Conservation (phyloP, 2,113 vertebrate species). For the Nanorana parkeri region DNA sequence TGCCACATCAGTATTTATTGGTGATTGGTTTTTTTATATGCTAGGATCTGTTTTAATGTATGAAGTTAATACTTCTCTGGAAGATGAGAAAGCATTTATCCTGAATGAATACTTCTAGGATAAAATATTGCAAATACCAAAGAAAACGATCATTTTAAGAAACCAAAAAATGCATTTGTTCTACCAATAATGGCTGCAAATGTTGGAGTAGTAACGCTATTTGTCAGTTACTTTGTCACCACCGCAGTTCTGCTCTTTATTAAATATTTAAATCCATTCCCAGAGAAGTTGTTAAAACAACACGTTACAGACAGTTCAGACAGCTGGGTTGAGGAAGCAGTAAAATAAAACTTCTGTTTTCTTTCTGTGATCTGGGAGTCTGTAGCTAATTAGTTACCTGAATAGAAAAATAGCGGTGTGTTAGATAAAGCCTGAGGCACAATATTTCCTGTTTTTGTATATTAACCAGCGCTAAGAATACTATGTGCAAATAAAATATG, state of each 20-base stretch:
- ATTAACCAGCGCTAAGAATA: no score
- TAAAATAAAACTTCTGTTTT: constrained; percentile 7
- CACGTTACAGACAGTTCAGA: background rate
- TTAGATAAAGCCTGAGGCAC: background rate
- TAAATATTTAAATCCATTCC: background rate
- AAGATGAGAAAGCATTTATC: background rate
- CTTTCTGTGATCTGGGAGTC: background rate
- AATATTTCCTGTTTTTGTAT: background rate
- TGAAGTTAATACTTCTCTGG: no score
- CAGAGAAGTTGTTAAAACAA: background rate
- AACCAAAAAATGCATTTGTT: background rate
- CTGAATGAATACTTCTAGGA: background rate
- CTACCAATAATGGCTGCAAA: background rate
- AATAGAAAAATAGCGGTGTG: background rate
- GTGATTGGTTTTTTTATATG: no score
- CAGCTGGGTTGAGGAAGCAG: background rate
- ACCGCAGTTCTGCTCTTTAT: background rate
- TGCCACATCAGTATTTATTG: no score
- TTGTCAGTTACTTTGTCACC: no score
- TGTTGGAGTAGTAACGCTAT: no score
- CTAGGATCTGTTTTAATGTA: no score
- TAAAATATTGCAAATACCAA: background rate
- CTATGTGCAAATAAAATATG: no score
- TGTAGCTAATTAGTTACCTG: constrained; percentile 8
- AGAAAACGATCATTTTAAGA: background rate